These are phyloP conservation scores for Macropus fuliginosus DNA, from an alignment of 2,797 vertebrate genomes.

Conservation along the genomic window DNA sequence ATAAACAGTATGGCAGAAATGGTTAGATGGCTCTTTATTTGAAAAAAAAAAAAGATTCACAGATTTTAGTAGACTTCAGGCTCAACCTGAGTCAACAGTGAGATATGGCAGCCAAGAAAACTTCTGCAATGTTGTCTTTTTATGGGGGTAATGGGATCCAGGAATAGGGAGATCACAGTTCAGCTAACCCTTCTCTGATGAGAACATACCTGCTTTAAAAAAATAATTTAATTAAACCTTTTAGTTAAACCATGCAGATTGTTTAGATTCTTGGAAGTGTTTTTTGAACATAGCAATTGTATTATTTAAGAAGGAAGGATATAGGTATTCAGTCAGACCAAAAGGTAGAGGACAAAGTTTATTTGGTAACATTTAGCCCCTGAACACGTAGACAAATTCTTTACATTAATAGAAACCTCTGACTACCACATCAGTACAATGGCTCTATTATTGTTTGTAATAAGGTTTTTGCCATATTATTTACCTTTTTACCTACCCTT, in stretches of 20 bases:
- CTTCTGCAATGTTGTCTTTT: background rate
- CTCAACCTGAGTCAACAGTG: background rate
- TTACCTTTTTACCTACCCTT: background rate
- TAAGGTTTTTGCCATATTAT: background rate
- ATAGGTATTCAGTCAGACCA: background rate
- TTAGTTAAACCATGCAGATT: background rate
- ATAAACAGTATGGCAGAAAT: background rate
- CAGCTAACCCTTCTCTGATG: background rate
- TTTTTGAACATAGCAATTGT: background rate
- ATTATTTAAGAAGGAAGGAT: background rate
- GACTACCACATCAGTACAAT: background rate
- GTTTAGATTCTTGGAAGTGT: background rate
- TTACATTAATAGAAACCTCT: background rate
- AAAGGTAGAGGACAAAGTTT: background rate
- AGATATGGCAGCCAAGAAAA: background rate
- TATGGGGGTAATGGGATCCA: background rate
- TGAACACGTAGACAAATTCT: background rate
- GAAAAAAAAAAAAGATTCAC: background rate
- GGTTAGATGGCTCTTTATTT: background rate
- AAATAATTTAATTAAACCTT: background rate
- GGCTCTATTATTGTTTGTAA: background rate
- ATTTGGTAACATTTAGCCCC: background rate
- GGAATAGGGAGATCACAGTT: background rate
- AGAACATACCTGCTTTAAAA: background rate
- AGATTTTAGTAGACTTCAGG: background rate